Conservation (phyloP, 2,888 invertebrate species). For the Sclerodermus sp. region DNA sequence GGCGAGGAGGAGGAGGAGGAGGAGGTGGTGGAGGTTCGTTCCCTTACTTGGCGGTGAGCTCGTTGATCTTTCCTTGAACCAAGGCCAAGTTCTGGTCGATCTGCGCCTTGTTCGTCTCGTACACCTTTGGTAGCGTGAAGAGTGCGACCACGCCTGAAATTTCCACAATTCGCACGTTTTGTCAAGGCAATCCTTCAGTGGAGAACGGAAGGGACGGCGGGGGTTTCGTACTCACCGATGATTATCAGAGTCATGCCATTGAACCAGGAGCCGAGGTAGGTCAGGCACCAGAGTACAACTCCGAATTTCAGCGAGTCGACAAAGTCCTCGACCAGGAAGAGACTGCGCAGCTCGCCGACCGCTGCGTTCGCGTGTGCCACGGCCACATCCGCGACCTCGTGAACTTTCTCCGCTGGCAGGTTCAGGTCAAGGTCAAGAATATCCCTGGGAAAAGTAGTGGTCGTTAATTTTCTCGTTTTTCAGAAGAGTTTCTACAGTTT, state of each 20-base stretch:
- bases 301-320: slow-evolving; percentile 96
- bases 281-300: slow-evolving; percentile 92
- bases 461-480: no score
- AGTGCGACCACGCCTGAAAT: slow-evolving; percentile 84
- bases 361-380: slow-evolving; percentile 86
- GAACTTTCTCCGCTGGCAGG: slow-evolving; percentile 88
- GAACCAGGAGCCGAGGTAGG: slow-evolving; percentile 98
- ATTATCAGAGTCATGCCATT: slow-evolving; percentile 98
- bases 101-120: slow-evolving; percentile 91
- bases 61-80: slow-evolving; percentile 83
- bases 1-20: no score
- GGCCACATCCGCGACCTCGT: slow-evolving; percentile 82
- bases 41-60: slow-evolving; percentile 86
- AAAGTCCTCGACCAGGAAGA: slow-evolving; percentile 96
- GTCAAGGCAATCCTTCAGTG: no score
- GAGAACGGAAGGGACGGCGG: background rate
- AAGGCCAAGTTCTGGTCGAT: slow-evolving; percentile 89
- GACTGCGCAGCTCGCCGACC: slow-evolving; percentile 80
- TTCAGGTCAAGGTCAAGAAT: slow-evolving; percentile 86
- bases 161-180: no score
- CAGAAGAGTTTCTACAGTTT: background rate
- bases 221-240: slow-evolving; percentile 69
- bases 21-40: no score
- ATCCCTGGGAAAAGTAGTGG: slow-evolving; percentile 63
- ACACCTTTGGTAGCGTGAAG: slow-evolving; percentile 95